phyloP scores from a whole-genome alignment of 2,888 invertebrate species.

The Drosophila anomelani region DNA sequence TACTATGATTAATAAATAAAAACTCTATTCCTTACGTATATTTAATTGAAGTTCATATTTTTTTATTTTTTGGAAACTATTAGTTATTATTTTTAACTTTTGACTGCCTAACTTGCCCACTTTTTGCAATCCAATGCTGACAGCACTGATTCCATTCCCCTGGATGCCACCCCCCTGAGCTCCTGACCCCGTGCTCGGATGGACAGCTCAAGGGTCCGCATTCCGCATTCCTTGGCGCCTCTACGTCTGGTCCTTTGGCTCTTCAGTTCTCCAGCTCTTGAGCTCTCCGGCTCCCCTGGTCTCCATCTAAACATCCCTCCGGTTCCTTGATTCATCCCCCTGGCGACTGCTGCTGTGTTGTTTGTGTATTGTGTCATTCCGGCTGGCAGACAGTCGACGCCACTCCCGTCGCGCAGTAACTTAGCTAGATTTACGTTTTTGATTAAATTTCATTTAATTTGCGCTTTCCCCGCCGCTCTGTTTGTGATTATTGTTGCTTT shows the following conservation, averaged over 20 bases:
- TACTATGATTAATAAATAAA: too few species aligned
- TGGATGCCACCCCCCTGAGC: background rate
- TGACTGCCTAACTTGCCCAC: background rate
- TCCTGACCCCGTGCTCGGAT: slow-evolving; percentile 22
- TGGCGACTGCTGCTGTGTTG: slow-evolving; percentile 43
- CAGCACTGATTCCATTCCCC: slow-evolving; percentile 2
- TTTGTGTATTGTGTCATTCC: slow-evolving; percentile 49
- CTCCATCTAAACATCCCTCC: slow-evolving; percentile 1
- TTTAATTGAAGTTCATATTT: too few species aligned
- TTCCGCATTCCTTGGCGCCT: slow-evolving; percentile 47
- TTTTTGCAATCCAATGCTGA: background rate
- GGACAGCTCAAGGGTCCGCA: slow-evolving; percentile 30
- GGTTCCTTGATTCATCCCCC: slow-evolving; percentile 23
- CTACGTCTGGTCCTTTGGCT: slow-evolving; percentile 30
- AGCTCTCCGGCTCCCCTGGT: background rate
- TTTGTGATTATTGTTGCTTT: slow-evolving; percentile 45
- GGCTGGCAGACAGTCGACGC: slow-evolving; percentile 52
- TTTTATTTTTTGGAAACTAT: background rate
- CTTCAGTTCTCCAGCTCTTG: slow-evolving; percentile 7
- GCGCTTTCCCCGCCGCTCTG: slow-evolving; percentile 45
- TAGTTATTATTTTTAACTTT: too few species aligned
- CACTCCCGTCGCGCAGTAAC: slow-evolving; percentile 51
- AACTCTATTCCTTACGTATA: too few species aligned
- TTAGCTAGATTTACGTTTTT: slow-evolving; percentile 74
- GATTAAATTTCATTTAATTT: slow-evolving; percentile 76